A percentile compares a stretch with the other conserved stretches of the same genome.
Evolutionary conservation across 2,888 invertebrate species (phyloP).

Genomic region (Cremastinae sp.): DNA sequence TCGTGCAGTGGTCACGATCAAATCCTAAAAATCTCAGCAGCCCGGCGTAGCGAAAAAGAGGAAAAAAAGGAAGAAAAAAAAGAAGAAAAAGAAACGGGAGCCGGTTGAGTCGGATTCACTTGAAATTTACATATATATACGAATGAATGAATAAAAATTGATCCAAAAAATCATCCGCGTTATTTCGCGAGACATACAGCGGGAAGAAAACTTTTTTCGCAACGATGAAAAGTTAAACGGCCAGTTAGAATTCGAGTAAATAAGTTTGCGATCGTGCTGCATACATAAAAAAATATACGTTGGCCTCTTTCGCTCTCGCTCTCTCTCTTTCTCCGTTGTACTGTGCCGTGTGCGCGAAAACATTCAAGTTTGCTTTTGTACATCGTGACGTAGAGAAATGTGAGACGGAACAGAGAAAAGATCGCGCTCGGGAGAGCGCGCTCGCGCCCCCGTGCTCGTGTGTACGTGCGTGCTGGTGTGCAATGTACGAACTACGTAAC

Average conservation of each 20-base stretch:
- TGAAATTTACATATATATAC: conserved; percentile 15
- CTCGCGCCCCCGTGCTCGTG: conserved; percentile 4
- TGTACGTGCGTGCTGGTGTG: neutral
- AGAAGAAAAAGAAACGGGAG: neutral
- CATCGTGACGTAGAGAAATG: conserved; percentile 50
- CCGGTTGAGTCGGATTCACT: conserved; percentile 32
- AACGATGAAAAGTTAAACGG: conserved; percentile 23
- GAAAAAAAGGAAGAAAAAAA: neutral
- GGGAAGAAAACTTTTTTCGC: conserved; percentile 1
- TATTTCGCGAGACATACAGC: neutral
- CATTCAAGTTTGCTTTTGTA: conserved; percentile 45
- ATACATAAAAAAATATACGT: conserved; percentile 15
- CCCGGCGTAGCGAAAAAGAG: conserved; percentile 40
- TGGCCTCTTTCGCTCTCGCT: conserved; percentile 21
- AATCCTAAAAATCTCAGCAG: conserved; percentile 9
- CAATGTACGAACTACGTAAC: conserved; percentile 28
- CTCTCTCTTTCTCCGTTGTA: neutral
- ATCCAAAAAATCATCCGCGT: neutral
- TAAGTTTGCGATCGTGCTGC: conserved; percentile 6
- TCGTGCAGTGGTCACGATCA: conserved; percentile 11
- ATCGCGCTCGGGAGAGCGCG: conserved; percentile 38
- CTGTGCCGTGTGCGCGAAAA: conserved; percentile 32
- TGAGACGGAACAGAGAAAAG: conserved; percentile 42
- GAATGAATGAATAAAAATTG: conserved; percentile 13
- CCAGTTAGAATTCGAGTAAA: conserved; percentile 22